Evolutionary conservation across 2,888 invertebrate species (phyloP).

Genomic region (Sesia apiformis): DNA sequence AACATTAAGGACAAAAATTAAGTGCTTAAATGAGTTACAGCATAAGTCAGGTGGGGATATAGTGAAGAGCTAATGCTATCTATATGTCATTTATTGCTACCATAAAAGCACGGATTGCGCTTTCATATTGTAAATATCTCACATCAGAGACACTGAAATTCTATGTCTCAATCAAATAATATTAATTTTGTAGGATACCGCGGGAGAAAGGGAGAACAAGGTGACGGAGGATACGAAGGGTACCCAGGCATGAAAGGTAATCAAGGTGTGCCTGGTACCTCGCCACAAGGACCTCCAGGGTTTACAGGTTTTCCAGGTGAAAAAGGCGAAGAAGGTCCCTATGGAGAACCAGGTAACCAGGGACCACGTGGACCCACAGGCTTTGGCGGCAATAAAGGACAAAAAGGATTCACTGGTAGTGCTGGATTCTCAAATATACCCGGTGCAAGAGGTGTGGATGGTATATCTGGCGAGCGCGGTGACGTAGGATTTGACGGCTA

Average conservation of each 20-base stretch:
- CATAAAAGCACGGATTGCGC: too few relatives aligned
- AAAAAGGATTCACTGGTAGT: slow-evolving; percentile 66
- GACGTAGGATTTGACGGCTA: slow-evolving; percentile 73
- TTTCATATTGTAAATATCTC: too few relatives aligned
- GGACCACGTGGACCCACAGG: slow-evolving; percentile 76
- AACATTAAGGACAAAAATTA: too few relatives aligned
- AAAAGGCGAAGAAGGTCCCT: slow-evolving; percentile 77
- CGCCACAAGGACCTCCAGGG: slow-evolving; percentile 60
- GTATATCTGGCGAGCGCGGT: slow-evolving; percentile 70
- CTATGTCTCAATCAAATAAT: background rate
- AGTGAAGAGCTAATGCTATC: too few relatives aligned
- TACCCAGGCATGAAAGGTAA: slow-evolving; percentile 43
- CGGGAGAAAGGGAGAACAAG: slow-evolving; percentile 42
- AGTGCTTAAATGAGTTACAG: too few relatives aligned
- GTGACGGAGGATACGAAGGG: slow-evolving; percentile 49
- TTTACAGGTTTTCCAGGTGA: slow-evolving; percentile 80
- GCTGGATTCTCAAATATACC: slow-evolving; percentile 58
- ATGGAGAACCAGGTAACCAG: slow-evolving; percentile 73
- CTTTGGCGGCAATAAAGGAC: slow-evolving; percentile 74
- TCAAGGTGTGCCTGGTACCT: slow-evolving; percentile 47
- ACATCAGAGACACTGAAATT: too few relatives aligned
- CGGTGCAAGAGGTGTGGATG: slow-evolving; percentile 50
- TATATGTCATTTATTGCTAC: background rate
- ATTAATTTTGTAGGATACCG: slow-evolving; percentile 18
- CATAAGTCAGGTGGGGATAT: too few relatives aligned